Evolutionary conservation across 2,113 vertebrate species (phyloP).

Genomic region (Ammospiza caudacuta): DNA sequence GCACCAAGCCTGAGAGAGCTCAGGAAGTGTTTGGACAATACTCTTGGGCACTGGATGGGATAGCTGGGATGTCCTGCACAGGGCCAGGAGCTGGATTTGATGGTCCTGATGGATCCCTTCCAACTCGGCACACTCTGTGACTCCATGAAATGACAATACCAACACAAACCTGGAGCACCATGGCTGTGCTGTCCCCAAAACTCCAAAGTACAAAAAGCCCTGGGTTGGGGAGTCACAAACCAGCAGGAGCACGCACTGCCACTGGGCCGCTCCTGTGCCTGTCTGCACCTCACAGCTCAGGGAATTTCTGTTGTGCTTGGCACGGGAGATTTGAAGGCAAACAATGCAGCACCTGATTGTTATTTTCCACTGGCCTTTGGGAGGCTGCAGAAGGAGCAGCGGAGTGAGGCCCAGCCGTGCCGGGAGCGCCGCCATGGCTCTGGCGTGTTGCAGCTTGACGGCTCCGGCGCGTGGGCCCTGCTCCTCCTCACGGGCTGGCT

Average conservation of each 20-base stretch:
- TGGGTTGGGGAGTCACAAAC: fast-evolving
- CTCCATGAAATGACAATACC: fast-evolving
- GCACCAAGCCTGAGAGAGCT: background rate
- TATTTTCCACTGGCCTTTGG: background rate
- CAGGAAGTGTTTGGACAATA: background rate
- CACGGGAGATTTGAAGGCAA: background rate
- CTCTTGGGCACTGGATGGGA: background rate
- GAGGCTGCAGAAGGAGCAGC: background rate
- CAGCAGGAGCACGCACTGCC: fast-evolving
- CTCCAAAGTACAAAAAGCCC: background rate
- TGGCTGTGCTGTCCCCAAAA: background rate
- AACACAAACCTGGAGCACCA: background rate
- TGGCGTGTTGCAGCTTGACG: background rate
- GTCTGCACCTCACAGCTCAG: fast-evolving
- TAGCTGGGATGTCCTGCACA: background rate
- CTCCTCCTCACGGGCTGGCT: background rate
- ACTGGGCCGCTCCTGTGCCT: fast-evolving
- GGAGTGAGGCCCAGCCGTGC: background rate
- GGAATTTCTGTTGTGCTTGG: background rate
- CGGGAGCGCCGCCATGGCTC: background rate
- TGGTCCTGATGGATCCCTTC: background rate
- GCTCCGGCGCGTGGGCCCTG: background rate
- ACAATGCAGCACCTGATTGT: background rate
- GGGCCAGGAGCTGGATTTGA: background rate
- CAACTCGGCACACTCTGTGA: background rate